A percentile compares a stretch with the other conserved stretches of the same genome.
Conservation (phyloP, 2,888 invertebrate species). For the Artemia sinica region DNA sequence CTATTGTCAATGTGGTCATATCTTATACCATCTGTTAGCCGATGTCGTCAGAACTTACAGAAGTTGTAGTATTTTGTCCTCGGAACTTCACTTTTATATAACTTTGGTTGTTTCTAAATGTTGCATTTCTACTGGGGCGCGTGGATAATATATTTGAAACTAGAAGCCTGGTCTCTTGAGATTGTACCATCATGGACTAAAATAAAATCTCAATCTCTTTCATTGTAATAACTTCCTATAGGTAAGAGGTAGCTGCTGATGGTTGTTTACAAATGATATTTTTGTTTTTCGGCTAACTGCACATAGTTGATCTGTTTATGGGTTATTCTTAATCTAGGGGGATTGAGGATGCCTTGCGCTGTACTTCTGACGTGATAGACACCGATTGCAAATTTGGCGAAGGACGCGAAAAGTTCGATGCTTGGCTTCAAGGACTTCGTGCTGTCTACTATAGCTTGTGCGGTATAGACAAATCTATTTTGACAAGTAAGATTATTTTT, state of each 20-base stretch:
- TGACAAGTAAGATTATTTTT: conserved; percentile 7
- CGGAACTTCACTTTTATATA: too few species aligned
- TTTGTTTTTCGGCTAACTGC: too few species aligned
- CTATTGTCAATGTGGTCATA: too few species aligned
- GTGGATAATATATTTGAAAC: too few species aligned
- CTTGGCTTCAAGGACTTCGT: conserved; percentile 20
- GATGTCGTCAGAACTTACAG: too few species aligned
- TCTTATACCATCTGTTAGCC: too few species aligned
- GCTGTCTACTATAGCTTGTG: conserved; percentile 21
- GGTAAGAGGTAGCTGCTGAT: not conserved
- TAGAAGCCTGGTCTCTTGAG: too few species aligned
- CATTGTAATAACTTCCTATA: not conserved
- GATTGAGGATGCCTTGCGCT: conserved; percentile 20
- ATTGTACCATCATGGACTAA: too few species aligned
- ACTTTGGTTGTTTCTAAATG: too few species aligned
- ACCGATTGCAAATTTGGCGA: conserved; percentile 18
- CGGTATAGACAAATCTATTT: conserved; percentile 12
- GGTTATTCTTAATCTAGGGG: conserved; percentile 11
- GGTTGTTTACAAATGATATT: not conserved
- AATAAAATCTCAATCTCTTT: not conserved
- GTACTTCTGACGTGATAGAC: conserved; percentile 21
- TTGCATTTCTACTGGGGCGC: too few species aligned
- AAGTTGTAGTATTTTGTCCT: too few species aligned
- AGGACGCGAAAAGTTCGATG: conserved; percentile 20
- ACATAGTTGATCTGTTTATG: too few species aligned